Percentiles rank a stretch among this genome's conserved stretches.
Evolutionary conservation across 2,888 invertebrate genomes (phyloP).

Genomic region (Drosophila vallismaia): DNA sequence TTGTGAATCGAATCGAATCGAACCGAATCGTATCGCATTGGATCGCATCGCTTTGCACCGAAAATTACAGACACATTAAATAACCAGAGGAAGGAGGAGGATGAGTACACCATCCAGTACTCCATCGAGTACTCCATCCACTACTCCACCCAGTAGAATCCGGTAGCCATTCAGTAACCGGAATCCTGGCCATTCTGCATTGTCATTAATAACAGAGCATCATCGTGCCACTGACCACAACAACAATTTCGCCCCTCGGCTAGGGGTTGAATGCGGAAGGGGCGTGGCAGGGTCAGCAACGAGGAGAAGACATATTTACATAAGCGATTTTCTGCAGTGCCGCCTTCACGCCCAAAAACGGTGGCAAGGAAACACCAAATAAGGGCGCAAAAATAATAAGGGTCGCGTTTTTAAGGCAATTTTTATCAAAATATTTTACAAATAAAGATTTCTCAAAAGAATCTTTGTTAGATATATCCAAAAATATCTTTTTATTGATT

Average conservation of each 20-base stretch:
- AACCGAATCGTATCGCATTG: conserved; percentile 37
- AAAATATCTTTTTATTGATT: too few relatives aligned
- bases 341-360: conserved; percentile 40
- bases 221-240: conserved; percentile 45
- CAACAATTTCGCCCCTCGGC: conserved; percentile 43
- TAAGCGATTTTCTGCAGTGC: conserved; percentile 72
- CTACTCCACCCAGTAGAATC: conserved; percentile 3
- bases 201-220: conserved; percentile 75
- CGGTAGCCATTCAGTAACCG: conserved; percentile 4
- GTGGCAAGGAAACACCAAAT: not conserved
- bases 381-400: not conserved
- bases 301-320: conserved; percentile 60
- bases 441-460: too few relatives aligned
- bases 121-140: conserved; percentile 29
- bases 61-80: conserved; percentile 74
- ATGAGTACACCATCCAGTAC: not conserved
- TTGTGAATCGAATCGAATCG: conserved; percentile 58
- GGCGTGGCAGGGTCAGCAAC: not conserved
- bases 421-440: too few relatives aligned
- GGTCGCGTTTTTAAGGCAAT: not conserved
- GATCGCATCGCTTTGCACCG: conserved; percentile 30
- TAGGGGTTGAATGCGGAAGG: not conserved
- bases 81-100: conserved; percentile 53
- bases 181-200: conserved; percentile 32
- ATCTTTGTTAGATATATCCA: too few relatives aligned